Evolutionary conservation across 2,888 invertebrate species (phyloP), one percentile per base, ranked within the genome.

Genomic region (Parnassius glacialis): DNA sequence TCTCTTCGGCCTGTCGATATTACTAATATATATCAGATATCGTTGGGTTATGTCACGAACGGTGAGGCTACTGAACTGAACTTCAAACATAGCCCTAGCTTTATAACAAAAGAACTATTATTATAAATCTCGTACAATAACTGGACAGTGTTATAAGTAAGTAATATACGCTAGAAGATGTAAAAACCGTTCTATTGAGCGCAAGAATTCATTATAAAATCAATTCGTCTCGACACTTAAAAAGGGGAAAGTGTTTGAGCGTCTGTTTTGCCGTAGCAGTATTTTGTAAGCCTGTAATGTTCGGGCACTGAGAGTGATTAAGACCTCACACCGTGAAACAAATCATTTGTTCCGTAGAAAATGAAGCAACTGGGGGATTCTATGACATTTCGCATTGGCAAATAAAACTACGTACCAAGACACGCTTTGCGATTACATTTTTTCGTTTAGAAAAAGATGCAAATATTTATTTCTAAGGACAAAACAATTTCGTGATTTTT

Each of bases 201-300:
- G 67, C 68, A 66, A 71, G 68, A 75, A 73, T 75, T 72, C 71
- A 70, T 73, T 72, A 74, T 74, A 75, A 74, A 73, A 74, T 71
- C 68, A 65, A 75, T 77, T 73, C 72, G 73, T 71, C 67, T 67
- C 74, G 69, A 72, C 66, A 65, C 68, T 73, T 74, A 67, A 62
- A 16, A 60, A 42, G 64, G 74, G 69, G 78, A 76, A 76, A 78
- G 75, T 73, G 68, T 70, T 20, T 20, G 71, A 67, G 63, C 59
- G 61, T 65, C 63, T 52, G 59, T 67, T 66, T 59, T 64, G 62
- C 56, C 54, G 25, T 47, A 34, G 25, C 62, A 44, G 20, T 47
- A 62, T 65, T 64, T 55, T 62, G 62, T 64, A 58, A 65, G 62
- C 12, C 34, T 16, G 61, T 43, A 51, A 62, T 43, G 12, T 52